phyloP scores from a whole-genome alignment of 2,888 invertebrate genomes.

The Mechanitis mazaeus region DNA sequence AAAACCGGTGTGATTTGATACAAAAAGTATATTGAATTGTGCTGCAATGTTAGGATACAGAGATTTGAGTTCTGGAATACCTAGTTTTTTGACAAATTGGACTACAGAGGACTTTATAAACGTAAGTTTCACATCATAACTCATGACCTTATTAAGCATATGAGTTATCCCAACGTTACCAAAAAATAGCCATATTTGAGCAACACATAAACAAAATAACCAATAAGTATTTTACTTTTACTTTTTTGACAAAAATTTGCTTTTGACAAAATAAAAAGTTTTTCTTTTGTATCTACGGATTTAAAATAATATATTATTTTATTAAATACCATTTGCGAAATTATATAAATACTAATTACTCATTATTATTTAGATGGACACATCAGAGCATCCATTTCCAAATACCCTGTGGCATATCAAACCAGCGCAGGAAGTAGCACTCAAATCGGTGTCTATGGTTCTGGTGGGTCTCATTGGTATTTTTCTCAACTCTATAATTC shows the following conservation, averaged over 20 bases:
- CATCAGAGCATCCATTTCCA: conserved; percentile 71
- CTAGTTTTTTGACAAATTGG: conserved; percentile 40
- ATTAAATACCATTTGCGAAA: too few species aligned
- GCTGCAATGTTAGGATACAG: conserved; percentile 12
- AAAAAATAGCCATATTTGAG: too few species aligned
- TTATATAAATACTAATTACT: too few species aligned
- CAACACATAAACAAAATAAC: too few species aligned
- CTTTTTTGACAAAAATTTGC: too few species aligned
- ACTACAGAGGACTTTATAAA: conserved; percentile 44
- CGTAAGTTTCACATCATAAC: conserved; percentile 36
- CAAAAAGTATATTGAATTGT: conserved; percentile 2
- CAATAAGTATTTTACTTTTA: too few species aligned
- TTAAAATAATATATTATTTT: neutral
- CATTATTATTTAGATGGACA: conserved; percentile 51
- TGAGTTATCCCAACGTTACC: too few species aligned
- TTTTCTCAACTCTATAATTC: conserved; percentile 80
- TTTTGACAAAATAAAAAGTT: too few species aligned
- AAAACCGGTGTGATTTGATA: conserved; percentile 9
- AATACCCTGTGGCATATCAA: conserved; percentile 81
- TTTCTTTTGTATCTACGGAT: neutral
- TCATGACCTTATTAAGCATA: too few species aligned
- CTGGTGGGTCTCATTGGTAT: conserved; percentile 80
- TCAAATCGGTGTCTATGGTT: conserved; percentile 78
- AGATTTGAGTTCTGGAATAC: conserved; percentile 30
- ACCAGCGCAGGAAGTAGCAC: conserved; percentile 75